phyloP scores from a whole-genome alignment of 2,797 vertebrate genomes.

The Etheostoma perlongum region DNA sequence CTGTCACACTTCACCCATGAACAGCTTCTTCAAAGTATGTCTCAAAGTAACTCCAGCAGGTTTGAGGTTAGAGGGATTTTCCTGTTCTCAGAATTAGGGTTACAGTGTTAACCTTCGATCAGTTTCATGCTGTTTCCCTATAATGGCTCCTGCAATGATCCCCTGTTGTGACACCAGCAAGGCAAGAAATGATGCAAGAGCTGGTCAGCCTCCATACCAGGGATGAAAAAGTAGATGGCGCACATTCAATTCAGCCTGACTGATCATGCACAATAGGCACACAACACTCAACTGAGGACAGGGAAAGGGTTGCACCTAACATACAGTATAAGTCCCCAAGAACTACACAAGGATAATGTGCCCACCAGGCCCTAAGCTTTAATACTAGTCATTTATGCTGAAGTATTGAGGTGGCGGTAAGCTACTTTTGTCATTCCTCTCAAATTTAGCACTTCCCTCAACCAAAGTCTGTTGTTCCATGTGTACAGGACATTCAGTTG shows the following conservation, averaged over 20 bases:
- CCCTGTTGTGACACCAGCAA: conserved; percentile 43
- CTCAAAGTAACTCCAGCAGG: conserved; percentile 4
- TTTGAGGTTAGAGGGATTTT: conserved; percentile 22
- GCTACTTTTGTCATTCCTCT: background rate
- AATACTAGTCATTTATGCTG: background rate
- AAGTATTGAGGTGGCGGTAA: background rate
- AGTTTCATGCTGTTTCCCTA: conserved; percentile 25
- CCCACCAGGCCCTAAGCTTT: conserved; percentile 1
- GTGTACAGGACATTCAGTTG: conserved; percentile 7
- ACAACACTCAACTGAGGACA: conserved; percentile 15
- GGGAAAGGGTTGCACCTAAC: background rate
- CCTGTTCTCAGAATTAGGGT: conserved; percentile 13
- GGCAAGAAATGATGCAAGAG: conserved; percentile 33
- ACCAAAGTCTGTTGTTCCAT: background rate
- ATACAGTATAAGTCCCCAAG: background rate
- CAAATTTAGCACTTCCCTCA: conserved; percentile 12
- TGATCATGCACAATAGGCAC: conserved; percentile 23
- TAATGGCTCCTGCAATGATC: conserved; percentile 25
- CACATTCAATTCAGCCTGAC: conserved; percentile 26
- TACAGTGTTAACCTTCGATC: conserved; percentile 24
- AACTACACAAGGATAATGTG: conserved; percentile 18
- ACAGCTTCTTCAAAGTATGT: conserved; percentile 8
- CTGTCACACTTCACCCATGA: background rate
- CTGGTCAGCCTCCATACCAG: conserved; percentile 15
- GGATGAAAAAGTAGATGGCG: conserved; percentile 39